Evolutionary conservation across 2,797 vertebrate genomes (phyloP).

Genomic region (Astyanax mexicanus): DNA sequence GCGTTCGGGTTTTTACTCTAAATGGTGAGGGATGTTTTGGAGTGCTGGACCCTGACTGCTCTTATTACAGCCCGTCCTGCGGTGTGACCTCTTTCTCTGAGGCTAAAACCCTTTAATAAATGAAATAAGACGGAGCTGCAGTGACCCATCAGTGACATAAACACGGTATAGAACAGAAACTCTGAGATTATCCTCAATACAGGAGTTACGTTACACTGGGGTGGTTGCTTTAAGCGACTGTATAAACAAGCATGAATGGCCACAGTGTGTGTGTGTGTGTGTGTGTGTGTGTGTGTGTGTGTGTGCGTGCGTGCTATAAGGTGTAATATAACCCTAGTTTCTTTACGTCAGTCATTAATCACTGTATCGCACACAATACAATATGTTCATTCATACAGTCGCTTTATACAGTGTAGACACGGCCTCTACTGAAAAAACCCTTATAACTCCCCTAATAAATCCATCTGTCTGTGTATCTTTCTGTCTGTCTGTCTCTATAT

Average conservation of each 20-base stretch:
- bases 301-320: too few relatives aligned
- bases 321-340: neutral
- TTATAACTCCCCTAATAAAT: too few relatives aligned
- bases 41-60: neutral
- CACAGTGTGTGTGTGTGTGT: too few relatives aligned
- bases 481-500: too few relatives aligned
- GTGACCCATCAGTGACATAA: neutral
- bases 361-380: too few relatives aligned
- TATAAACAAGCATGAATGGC: neutral
- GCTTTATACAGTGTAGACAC: too few relatives aligned
- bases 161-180: neutral
- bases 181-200: neutral
- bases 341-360: conserved; percentile 34
- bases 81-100: neutral
- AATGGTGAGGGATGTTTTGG: neutral
- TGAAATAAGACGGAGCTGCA: neutral
- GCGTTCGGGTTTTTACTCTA: neutral
- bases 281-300: too few relatives aligned
- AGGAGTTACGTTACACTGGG: neutral
- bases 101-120: too few relatives aligned
- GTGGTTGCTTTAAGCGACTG: too few relatives aligned
- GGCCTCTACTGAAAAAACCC: too few relatives aligned
- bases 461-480: too few relatives aligned
- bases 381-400: too few relatives aligned
- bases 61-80: neutral